Evolutionary conservation across 2,113 vertebrate species (phyloP), one percentile per base, ranked within the genome.

Genomic region (Melanerpes formicivorus): DNA sequence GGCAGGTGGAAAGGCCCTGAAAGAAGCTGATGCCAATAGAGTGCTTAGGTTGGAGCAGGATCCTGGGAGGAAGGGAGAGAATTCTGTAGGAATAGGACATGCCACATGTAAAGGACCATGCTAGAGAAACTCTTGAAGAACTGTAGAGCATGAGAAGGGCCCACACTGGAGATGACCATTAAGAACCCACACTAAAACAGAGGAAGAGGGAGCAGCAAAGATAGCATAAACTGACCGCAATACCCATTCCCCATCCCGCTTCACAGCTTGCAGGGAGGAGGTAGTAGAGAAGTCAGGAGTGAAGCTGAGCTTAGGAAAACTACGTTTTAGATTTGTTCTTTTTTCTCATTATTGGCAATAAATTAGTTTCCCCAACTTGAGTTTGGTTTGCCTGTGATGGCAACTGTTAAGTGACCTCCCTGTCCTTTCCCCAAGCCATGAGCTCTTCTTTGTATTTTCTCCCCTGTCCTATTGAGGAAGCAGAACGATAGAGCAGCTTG

Each of bases 251-350:
- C 29, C 2, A 5, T n/a, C 26, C 30, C 25, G 19, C n/a, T n/a
- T 10, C 2, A 6, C 34, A 1, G 1, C 34, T 18, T 52, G 8
- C 0, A 4, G 27, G 5, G 15, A 44, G 55, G 29, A 44, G 26
- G 13, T 44, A 44, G 34, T 25, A 62, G 60, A 34, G 25, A 46
- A 44, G 65, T 30, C 46, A 71, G 56, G 10, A 44, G 11, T 46
- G 19, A 78, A 86, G 37, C 1, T 86, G 10, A 70, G 26, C 65
- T 26, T 63, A 17, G 48, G 30, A 46, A 55, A 40, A n/a, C 37
- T 11, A 48, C 5, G 19, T n/a, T 56, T 56, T 23, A 72, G 40
- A 26, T 48, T 63, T 37, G 17, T 46, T 48, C n/a, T 55, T 78
- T 17, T 62, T 54, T 75, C 21, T 87, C 22, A 50, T 84, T 66